These are phyloP conservation scores for Fistularia tabacaria DNA, from an alignment of 2,797 vertebrate species.

Conservation along the genomic window DNA sequence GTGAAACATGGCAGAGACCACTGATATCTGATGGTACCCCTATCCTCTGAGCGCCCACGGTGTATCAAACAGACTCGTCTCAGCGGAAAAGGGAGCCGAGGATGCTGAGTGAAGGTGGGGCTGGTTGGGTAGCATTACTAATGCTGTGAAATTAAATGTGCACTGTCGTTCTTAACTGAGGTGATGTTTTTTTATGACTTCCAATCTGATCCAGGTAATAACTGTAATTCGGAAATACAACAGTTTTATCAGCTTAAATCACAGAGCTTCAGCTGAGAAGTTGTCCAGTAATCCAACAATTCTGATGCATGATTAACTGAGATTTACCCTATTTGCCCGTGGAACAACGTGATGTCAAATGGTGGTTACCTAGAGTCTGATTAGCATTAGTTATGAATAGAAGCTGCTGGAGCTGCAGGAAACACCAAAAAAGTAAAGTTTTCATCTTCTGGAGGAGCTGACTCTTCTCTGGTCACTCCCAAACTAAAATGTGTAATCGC, in stretches of 20 bases:
- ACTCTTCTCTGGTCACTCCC: no score
- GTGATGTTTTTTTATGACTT: conserved; percentile 40
- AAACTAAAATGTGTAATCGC: no score
- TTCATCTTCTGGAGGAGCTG: not conserved
- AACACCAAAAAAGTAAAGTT: not conserved
- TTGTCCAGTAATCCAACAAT: conserved; percentile 12
- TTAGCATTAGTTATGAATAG: not conserved
- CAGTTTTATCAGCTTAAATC: conserved; percentile 12
- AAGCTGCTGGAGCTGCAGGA: not conserved
- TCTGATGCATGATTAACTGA: conserved; percentile 8
- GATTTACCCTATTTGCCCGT: conserved; percentile 5
- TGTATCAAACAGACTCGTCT: conserved; percentile 32
- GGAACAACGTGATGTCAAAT: conserved; percentile 2
- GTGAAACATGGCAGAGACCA: conserved; percentile 55
- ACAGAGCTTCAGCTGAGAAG: conserved; percentile 4
- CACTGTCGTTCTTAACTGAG: conserved; percentile 19
- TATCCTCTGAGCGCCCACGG: conserved; percentile 40
- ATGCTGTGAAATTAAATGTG: conserved; percentile 36
- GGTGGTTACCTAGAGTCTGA: not conserved
- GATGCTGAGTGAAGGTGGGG: conserved; percentile 20
- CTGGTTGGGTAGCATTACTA: conserved; percentile 7
- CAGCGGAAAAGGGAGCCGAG: conserved; percentile 24
- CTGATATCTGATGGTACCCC: conserved; percentile 64
- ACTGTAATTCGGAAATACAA: conserved; percentile 28
- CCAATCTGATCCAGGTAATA: conserved; percentile 18